Base-by-base conservation (phyloP, 2,888 invertebrate species). In the Ormia ochracea region DNA sequence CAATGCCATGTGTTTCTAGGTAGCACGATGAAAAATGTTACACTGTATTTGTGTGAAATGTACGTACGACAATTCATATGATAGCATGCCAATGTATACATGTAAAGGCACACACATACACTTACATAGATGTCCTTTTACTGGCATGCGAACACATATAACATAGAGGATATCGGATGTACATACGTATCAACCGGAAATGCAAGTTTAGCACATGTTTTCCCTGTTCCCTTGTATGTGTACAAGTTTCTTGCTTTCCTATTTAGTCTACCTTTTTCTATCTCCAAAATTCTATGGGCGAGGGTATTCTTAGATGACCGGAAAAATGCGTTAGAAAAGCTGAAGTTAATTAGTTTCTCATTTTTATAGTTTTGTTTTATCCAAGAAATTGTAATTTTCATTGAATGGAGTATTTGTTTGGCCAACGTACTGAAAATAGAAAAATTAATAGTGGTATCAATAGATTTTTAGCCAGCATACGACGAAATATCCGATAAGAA, bases 151-250 rank as follows among this genome's bases (percentile, higher is more conserved):
- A 26, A 48, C 23, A 9, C 54, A 45, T 48, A 41, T 61, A 31
- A 74, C 45, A 70, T 70, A 28, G 21, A 48, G 59, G 52, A 72
- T 69, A 78, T 59, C 82, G 81, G 79, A 79, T 69, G 73, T 75
- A 75, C 68, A 77, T 82, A 83, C 86, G 86, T 86, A 85, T 83
- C 84, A 84, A 85, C 83, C 85, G 87, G 87, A 87, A 87, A 87
- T 87, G 86, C 85, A 87, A 86, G 86, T 87, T 87, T 87, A 84
- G 86, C 84, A 87, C 86, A 86, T 87, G 87, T 86, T 87, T 87
- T 87, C 86, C 84, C 84, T 87, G 85, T 84, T 78, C 38, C 31
- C 50, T 17, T 74, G 7, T 82, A 61, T 72, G 28, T 83, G 84
- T 83, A 17, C 41, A 68, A 72, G 66, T 52, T 66, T 33, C 21